Evolutionary conservation across 2,113 vertebrate genomes (phyloP), one percentile per base, ranked within the genome.

Genomic region (Nesogale talazaci): DNA sequence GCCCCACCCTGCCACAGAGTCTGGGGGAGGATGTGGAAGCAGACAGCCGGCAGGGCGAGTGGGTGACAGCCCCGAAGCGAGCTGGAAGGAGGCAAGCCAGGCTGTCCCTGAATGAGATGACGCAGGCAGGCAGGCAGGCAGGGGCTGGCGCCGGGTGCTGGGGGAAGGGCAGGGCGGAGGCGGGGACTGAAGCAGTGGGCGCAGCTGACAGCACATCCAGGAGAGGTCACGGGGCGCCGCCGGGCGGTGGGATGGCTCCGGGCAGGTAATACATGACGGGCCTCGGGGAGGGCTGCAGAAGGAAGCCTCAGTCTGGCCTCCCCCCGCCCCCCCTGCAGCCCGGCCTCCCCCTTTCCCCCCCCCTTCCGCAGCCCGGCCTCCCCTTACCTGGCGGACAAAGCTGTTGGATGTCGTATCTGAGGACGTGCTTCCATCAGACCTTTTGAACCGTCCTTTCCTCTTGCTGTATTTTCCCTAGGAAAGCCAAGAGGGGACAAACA

Each of bases 351-450:
- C n/a, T n/a, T n/a, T n/a, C n/a, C n/a, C 12, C 27, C n/a, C 90
- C 81, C 70, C 46, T 38, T 72, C 40, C 61, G 31, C 38, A 6
- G 25, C 61, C 70, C 91, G 12, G 34, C 29, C 36, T 65, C n/a
- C 34, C 3, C 96, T 98, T 98, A 99, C 99, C 99, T 99, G 99
- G 95, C 99, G 98, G 93, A 99, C 99, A 52, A 99, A 99, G 97
- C 99, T 99, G 98, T 99, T 99, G 36, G 99, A 99, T n/a, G 99
- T 99, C 61, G 99, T 99, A 97, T 99, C 99, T 0, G 99, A 99
- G 27, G 99, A 99, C 23, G 99, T 99, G 97, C 99, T 99, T 93
- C 99, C 99, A 75, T 99, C 99, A 0, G 99, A 99, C 89, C 99
- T 98, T 97, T 99, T 99, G 95, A 99, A 99, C 67, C 99, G 98